These are phyloP conservation scores for Odontamblyopus lacepedii DNA, from an alignment of 2,797 vertebrate species.

Conservation along the genomic window DNA sequence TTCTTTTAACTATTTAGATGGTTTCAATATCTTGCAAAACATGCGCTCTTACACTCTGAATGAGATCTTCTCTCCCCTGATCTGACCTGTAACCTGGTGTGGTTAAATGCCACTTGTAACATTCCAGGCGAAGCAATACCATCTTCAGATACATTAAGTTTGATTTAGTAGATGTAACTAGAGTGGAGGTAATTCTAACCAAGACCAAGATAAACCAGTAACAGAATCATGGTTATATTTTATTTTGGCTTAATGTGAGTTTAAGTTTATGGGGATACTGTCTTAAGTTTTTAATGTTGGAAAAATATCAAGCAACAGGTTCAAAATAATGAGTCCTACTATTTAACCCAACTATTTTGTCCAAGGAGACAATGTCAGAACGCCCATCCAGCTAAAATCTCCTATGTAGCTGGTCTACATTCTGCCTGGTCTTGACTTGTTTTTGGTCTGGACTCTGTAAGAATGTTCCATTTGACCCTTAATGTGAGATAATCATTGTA, in stretches of 20 bases:
- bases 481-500: constrained; percentile 36
- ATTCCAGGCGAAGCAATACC: too few species aligned
- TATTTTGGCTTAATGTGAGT: background rate
- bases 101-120: too few species aligned
- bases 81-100: too few species aligned
- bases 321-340: background rate
- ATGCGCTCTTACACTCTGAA: too few species aligned
- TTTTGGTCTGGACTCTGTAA: constrained; percentile 10
- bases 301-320: background rate
- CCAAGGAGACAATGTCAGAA: too few species aligned
- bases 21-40: too few species aligned
- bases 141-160: too few species aligned
- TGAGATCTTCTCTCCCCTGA: too few species aligned
- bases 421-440: too few species aligned
- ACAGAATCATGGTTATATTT: background rate
- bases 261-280: background rate
- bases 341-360: background rate
- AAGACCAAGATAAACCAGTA: background rate
- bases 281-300: too few species aligned
- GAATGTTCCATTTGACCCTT: constrained; percentile 18
- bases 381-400: background rate
- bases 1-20: too few species aligned
- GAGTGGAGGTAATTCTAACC: background rate
- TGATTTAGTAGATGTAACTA: background rate
- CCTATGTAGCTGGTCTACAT: too few species aligned